These are phyloP conservation scores for Prunella fulvescens DNA, from an alignment of 2,113 vertebrate species.

Conservation along the genomic window DNA sequence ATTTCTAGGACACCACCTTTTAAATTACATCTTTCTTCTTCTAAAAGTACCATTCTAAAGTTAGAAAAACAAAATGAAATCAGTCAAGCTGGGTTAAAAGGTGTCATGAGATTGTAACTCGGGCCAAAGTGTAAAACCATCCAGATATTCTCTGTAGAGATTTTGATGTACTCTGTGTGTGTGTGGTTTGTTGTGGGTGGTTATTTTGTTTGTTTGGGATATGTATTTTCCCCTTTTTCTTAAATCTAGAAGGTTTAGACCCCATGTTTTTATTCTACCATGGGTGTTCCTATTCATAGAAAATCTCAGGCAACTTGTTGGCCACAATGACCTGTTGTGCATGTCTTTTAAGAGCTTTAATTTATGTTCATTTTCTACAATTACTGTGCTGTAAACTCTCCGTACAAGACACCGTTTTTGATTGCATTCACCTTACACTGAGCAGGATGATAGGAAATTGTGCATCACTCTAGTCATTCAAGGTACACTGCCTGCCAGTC, in stretches of 20 bases:
- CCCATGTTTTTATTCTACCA: background rate
- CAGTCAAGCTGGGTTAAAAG: background rate
- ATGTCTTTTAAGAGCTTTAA: constrained; percentile 10
- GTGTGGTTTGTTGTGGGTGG: background rate
- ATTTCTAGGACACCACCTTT: background rate
- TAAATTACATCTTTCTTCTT: background rate
- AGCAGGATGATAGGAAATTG: constrained; percentile 28
- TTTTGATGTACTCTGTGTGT: background rate
- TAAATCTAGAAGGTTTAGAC: background rate
- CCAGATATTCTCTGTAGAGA: background rate
- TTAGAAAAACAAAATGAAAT: background rate
- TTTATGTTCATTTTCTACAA: constrained; percentile 41
- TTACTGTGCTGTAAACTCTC: constrained; percentile 20
- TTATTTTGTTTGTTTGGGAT: background rate
- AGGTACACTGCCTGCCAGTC: background rate
- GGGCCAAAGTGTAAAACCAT: background rate
- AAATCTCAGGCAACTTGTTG: background rate
- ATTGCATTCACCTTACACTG: constrained; percentile 33
- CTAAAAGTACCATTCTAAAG: background rate
- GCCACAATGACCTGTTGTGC: background rate
- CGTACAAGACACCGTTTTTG: background rate
- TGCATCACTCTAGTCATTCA: background rate
- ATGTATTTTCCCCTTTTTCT: background rate
- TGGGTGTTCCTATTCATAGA: background rate
- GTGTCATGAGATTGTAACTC: background rate